Conservation (phyloP, 1,140 invertebrate genomes). For the Drosophila athabasca region DNA sequence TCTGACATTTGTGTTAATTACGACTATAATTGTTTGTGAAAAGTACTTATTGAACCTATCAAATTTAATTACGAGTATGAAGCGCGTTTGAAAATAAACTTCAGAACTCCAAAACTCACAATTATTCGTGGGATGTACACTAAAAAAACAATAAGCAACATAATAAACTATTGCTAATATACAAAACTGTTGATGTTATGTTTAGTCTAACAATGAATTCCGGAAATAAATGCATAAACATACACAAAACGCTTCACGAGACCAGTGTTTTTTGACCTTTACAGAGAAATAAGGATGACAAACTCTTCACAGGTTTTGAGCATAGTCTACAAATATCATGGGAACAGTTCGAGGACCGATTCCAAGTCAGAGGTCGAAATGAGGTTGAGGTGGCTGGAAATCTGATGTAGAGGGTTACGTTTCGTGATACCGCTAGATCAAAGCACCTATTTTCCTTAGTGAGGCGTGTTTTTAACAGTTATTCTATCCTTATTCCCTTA, state of each 20-base stretch:
- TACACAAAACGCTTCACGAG: constrained; percentile 28
- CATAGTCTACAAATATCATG: too few species aligned
- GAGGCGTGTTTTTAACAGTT: too few species aligned
- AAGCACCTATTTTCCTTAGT: too few species aligned
- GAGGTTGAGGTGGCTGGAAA: too few species aligned
- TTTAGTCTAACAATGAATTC: constrained; percentile 76
- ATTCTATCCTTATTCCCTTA: too few species aligned
- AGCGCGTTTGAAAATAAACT: constrained; percentile 40
- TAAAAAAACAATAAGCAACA: constrained; percentile 22
- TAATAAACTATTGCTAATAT: constrained; percentile 70
- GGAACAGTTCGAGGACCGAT: too few species aligned
- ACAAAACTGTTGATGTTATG: constrained; percentile 79
- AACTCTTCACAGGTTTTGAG: too few species aligned
- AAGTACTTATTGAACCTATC: constrained; percentile 63
- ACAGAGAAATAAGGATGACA: too few species aligned
- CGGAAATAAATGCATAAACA: constrained; percentile 76
- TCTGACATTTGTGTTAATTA: constrained; percentile 75
- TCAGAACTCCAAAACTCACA: constrained; percentile 1
- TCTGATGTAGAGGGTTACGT: too few species aligned
- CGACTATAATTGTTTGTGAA: constrained; percentile 77
- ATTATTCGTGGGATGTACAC: constrained; percentile 36
- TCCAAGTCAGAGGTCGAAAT: too few species aligned
- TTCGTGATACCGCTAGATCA: too few species aligned
- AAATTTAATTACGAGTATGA: constrained; percentile 59
- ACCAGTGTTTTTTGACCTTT: too few species aligned